phyloP scores from a whole-genome alignment of 2,113 vertebrate genomes.

The Noctilio leporinus region DNA sequence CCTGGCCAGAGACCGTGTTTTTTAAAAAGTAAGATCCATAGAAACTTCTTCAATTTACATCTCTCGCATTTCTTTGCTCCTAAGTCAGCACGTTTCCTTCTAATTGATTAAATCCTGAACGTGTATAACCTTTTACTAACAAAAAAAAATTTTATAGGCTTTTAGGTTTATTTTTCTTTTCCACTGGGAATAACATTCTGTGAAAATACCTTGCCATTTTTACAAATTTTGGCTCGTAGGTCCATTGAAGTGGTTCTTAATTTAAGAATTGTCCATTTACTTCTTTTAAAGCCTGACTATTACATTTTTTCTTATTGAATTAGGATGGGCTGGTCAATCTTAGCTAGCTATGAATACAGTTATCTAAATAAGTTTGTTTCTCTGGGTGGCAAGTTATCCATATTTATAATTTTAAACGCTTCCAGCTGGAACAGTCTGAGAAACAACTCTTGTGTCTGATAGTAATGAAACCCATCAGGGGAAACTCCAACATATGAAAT shows the following conservation, averaged over 20 bases:
- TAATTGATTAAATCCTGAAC: not conserved
- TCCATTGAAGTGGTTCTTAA: not conserved
- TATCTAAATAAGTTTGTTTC: not conserved
- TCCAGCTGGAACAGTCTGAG: not conserved
- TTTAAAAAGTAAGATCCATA: conserved; percentile 14
- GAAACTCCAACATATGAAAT: not conserved
- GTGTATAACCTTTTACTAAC: conserved; percentile 1
- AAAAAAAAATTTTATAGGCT: not conserved
- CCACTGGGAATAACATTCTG: not conserved
- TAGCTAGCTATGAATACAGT: not conserved
- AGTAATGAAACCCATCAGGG: not conserved
- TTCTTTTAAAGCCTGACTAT: not conserved
- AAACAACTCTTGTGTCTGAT: not conserved
- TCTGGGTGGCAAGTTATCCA: not conserved
- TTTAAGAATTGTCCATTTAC: not conserved
- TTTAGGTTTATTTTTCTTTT: not conserved
- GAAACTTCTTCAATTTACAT: not conserved
- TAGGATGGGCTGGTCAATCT: not conserved
- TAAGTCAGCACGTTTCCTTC: conserved; percentile 6
- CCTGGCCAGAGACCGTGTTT: not conserved
- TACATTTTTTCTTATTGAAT: not conserved
- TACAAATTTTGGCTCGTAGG: not conserved
- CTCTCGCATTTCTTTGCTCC: not conserved
- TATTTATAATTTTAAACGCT: not conserved
- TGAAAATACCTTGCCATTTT: not conserved